Evolutionary conservation across 2,888 invertebrate genomes (phyloP).

Genomic region (Crocallis elinguaria): DNA sequence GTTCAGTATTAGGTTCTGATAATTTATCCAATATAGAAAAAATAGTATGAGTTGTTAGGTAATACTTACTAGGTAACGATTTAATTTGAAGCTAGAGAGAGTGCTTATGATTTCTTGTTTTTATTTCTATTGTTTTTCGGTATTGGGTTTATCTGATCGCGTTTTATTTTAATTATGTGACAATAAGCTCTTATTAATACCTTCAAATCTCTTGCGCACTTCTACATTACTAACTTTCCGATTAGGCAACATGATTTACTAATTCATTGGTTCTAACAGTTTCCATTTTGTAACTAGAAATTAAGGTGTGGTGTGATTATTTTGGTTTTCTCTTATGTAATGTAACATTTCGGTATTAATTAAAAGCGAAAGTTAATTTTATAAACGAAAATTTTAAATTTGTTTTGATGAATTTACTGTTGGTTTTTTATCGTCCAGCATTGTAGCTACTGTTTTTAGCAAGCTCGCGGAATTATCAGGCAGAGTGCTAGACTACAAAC

Average conservation of each 20-base stretch:
- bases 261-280: constrained; percentile 61
- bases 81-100: not conserved
- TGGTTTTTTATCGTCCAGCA: constrained; percentile 21
- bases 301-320: constrained; percentile 81
- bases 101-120: constrained; percentile 19
- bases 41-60: constrained; percentile 57
- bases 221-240: constrained; percentile 23
- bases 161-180: constrained; percentile 11
- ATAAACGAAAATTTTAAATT: not conserved
- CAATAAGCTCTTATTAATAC: constrained; percentile 3
- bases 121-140: not conserved
- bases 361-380: constrained; percentile 33
- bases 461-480: not conserved
- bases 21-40: constrained; percentile 73
- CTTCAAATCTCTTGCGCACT: constrained; percentile 22
- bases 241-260: constrained; percentile 32
- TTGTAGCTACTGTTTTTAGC: not conserved
- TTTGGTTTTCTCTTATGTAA: constrained; percentile 41
- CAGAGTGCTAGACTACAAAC: not conserved
- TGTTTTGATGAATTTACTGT: constrained; percentile 1
- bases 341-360: constrained; percentile 34
- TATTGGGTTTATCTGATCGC: constrained; percentile 8
- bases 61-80: not conserved
- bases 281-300: constrained; percentile 72
- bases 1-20: constrained; percentile 66